These are phyloP conservation scores for Pycnomerus fuliginosus DNA, from an alignment of 2,888 invertebrate species.

Conservation along the genomic window DNA sequence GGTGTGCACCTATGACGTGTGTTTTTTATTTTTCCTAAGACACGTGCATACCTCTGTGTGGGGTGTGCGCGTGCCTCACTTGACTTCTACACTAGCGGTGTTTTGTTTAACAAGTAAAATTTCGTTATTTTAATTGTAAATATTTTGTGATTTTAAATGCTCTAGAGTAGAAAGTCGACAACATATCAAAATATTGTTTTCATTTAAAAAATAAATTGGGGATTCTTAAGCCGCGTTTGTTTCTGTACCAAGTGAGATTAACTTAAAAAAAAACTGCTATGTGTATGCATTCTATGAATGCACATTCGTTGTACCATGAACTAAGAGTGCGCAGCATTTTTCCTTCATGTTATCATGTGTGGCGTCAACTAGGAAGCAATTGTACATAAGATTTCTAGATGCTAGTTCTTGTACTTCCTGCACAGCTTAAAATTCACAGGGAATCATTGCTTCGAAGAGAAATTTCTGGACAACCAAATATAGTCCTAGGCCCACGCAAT, in stretches of 20 bases:
- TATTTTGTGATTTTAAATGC: constrained; percentile 38
- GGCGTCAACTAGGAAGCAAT: constrained; percentile 19
- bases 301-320: constrained; percentile 18
- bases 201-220: constrained; percentile 4
- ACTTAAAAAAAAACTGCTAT: constrained; percentile 12
- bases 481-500: constrained; percentile 17
- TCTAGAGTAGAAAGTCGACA: constrained; percentile 45
- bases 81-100: constrained; percentile 38
- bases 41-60: no score
- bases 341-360: constrained; percentile 20
- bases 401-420: constrained; percentile 13
- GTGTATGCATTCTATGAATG: constrained; percentile 24
- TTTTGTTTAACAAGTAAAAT: constrained; percentile 27
- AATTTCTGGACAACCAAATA: constrained; percentile 20
- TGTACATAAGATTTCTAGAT: constrained; percentile 21
- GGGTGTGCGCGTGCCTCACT: no score
- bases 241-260: constrained; percentile 20
- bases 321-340: constrained; percentile 17
- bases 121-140: constrained; percentile 38
- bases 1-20: constrained; percentile 38
- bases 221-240: not conserved
- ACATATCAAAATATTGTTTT: constrained; percentile 36
- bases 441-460: constrained; percentile 15
- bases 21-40: constrained; percentile 14
- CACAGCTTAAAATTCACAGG: constrained; percentile 15